These are phyloP conservation scores for Cranoglanis bouderius DNA, from an alignment of 2,113 vertebrate species.

Conservation along the genomic window DNA sequence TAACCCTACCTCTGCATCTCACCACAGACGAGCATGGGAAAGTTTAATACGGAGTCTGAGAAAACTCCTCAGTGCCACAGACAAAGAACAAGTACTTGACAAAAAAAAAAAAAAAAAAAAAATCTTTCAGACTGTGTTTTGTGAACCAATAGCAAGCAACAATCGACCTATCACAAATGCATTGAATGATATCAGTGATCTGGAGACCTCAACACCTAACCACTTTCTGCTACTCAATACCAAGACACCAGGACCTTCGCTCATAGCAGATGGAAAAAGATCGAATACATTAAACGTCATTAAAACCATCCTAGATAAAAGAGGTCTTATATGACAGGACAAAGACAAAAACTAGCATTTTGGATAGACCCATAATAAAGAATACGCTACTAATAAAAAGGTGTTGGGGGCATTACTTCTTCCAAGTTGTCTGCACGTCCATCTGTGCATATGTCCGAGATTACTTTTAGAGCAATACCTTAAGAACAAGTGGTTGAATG, in stretches of 20 bases:
- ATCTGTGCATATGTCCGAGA: background rate
- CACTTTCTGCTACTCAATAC: background rate
- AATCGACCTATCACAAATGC: background rate
- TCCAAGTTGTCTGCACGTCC: background rate
- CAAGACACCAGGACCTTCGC: background rate
- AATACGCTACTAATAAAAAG: background rate
- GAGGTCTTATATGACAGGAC: too few species aligned
- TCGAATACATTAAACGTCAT: background rate
- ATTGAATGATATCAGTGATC: background rate
- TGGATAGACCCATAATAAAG: background rate
- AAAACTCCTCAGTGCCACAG: background rate
- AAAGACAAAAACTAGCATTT: background rate
- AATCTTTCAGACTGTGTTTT: background rate
- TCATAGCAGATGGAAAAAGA: background rate
- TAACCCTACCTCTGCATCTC: background rate
- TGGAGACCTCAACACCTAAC: background rate
- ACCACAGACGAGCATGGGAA: background rate
- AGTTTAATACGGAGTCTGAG: background rate
- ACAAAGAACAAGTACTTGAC: background rate
- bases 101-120: too few species aligned
- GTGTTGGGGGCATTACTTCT: background rate
- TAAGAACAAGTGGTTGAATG: background rate
- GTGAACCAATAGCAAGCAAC: background rate
- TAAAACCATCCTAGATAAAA: background rate
- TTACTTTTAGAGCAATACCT: background rate